Conservation (phyloP, 2,888 invertebrate genomes). For the Protodeltote pygarga region DNA sequence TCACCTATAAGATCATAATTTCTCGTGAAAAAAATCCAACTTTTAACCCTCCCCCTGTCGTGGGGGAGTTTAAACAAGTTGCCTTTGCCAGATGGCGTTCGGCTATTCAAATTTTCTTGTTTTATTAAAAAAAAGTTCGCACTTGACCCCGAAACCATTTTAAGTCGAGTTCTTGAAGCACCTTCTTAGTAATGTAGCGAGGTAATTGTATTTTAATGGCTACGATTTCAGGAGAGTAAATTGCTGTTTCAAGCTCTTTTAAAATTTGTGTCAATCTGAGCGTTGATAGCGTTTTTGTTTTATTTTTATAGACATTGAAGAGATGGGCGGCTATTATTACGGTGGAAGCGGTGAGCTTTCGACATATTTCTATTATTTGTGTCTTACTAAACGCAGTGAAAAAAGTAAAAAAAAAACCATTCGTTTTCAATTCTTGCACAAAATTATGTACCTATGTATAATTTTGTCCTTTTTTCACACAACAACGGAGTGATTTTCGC, state of each 20-base stretch:
- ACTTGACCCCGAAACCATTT: constrained; percentile 57
- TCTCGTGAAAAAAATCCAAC: constrained; percentile 49
- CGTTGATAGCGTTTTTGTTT: constrained; percentile 33
- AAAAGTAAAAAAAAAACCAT: too few relatives aligned
- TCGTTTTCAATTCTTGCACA: too few relatives aligned
- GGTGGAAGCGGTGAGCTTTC: neutral
- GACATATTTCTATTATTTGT: neutral
- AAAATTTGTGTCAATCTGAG: constrained; percentile 40
- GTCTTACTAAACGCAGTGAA: too few relatives aligned
- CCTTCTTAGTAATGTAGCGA: constrained; percentile 49
- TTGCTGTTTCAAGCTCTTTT: constrained; percentile 38
- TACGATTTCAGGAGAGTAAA: constrained; percentile 35
- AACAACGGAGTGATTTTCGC: too few relatives aligned
- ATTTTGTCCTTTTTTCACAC: too few relatives aligned
- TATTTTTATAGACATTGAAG: constrained; percentile 22
- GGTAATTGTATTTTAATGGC: constrained; percentile 54
- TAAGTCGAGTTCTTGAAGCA: constrained; percentile 49
- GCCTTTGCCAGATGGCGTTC: constrained; percentile 61
- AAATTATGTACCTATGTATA: too few relatives aligned
- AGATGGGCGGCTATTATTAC: constrained; percentile 25
- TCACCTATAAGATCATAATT: constrained; percentile 60
- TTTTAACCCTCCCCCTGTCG: constrained; percentile 44
- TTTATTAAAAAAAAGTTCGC: constrained; percentile 70
- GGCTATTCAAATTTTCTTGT: constrained; percentile 66
- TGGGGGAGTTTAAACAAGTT: constrained; percentile 55